phyloP scores from a whole-genome alignment of 2,113 vertebrate species.

The Eurystomus gularis region DNA sequence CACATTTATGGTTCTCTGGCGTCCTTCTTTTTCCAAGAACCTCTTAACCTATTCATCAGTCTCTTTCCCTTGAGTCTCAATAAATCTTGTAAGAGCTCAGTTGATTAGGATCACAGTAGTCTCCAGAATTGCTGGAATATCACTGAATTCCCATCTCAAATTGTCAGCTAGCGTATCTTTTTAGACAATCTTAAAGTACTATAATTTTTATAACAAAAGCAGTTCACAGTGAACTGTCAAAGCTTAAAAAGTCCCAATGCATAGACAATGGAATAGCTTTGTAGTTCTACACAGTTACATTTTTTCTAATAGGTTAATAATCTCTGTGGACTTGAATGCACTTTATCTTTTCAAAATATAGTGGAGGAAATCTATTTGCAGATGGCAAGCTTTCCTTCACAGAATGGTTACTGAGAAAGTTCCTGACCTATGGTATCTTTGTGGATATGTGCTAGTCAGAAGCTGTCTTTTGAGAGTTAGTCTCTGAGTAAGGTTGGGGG shows the following conservation, averaged over 20 bases:
- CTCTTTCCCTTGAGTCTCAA: neutral
- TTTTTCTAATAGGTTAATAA: slow-evolving; percentile 2
- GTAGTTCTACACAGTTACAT: neutral
- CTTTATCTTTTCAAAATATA: neutral
- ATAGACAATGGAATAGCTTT: neutral
- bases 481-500: neutral
- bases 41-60: neutral
- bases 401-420: neutral
- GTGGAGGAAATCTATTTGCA: neutral
- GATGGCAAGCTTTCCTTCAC: neutral
- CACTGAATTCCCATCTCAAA: neutral
- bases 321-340: neutral
- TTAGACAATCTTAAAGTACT: neutral
- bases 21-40: neutral
- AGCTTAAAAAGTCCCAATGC: neutral
- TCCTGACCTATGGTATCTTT: neutral
- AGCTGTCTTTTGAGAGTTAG: neutral
- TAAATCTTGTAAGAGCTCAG: neutral
- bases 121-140: neutral
- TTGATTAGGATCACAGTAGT: neutral
- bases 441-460: neutral
- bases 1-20: neutral
- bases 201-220: slow-evolving; percentile 2
- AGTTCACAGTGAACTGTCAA: neutral
- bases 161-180: neutral